phyloP scores from a whole-genome alignment of 2,888 invertebrate genomes.

The Apamea sordens region DNA sequence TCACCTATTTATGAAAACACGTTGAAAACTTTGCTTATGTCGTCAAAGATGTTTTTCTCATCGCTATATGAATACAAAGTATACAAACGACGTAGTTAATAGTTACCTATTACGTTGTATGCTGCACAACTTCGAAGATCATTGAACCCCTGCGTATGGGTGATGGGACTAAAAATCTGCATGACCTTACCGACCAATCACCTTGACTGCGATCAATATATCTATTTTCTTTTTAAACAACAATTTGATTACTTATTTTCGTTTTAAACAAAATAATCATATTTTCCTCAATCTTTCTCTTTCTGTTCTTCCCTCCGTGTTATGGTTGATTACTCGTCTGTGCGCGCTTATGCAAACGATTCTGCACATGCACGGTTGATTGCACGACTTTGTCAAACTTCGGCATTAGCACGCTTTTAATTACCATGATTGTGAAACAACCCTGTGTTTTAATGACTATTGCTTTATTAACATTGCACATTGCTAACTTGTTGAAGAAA shows the following conservation, averaged over 20 bases:
- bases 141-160: conserved; percentile 73
- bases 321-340: conserved; percentile 57
- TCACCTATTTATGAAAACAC: conserved; percentile 18
- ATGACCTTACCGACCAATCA: conserved; percentile 72
- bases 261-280: not conserved
- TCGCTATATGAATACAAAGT: conserved; percentile 33
- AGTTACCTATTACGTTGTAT: conserved; percentile 35
- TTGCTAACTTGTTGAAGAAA: conserved; percentile 14
- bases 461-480: conserved; percentile 28
- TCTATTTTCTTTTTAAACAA: conserved; percentile 15
- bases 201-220: conserved; percentile 24
- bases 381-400: conserved; percentile 31
- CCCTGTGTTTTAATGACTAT: conserved; percentile 6
- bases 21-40: conserved; percentile 9
- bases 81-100: conserved; percentile 39
- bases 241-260: conserved; percentile 6
- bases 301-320: conserved; percentile 68
- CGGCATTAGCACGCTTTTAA: conserved; percentile 6
- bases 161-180: conserved; percentile 74
- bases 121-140: conserved; percentile 70
- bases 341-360: conserved; percentile 50
- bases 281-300: conserved; percentile 82
- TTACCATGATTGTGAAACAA: conserved; percentile 24
- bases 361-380: conserved; percentile 35
- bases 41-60: conserved; percentile 23